Conservation (phyloP, 1,140 invertebrate genomes). For the Lysiphlebus fabarum region DNA sequence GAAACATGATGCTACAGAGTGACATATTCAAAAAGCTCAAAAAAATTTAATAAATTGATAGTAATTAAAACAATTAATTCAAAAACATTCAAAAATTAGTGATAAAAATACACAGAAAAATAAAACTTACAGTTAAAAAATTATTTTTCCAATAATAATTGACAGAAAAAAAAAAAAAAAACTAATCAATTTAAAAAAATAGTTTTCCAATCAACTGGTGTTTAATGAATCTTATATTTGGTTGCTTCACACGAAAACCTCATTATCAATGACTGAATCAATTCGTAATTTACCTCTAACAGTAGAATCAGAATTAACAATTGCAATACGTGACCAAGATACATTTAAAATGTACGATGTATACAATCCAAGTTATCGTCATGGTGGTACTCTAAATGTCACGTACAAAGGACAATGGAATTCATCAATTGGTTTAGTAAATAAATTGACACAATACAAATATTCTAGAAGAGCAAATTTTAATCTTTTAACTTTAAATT, state of each 20-base stretch:
- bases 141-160: not conserved
- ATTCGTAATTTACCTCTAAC: slow-evolving; percentile 32
- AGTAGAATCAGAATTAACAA: slow-evolving; percentile 37
- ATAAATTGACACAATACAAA: slow-evolving; percentile 43
- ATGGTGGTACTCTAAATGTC: slow-evolving; percentile 54
- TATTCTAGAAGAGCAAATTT: slow-evolving; percentile 55
- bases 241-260: slow-evolving; percentile 29
- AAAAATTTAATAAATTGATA: no score
- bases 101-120: no score
- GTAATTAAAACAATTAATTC: no score
- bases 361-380: slow-evolving; percentile 54
- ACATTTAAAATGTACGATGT: slow-evolving; percentile 37
- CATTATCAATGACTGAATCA: slow-evolving; percentile 20
- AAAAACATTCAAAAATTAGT: no score
- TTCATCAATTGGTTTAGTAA: slow-evolving; percentile 36
- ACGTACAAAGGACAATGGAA: slow-evolving; percentile 53
- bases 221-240: slow-evolving; percentile 43
- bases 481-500: slow-evolving; percentile 52
- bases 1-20: no score
- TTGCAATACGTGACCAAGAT: slow-evolving; percentile 26
- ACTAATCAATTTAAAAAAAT: slow-evolving; percentile 3
- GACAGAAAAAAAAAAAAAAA: not conserved
- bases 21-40: no score
- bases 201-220: slow-evolving; percentile 24
- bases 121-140: slow-evolving; percentile 2